Evolutionary conservation across 2,113 vertebrate genomes (phyloP).

Genomic region (Ptychochromis oligacanthus): DNA sequence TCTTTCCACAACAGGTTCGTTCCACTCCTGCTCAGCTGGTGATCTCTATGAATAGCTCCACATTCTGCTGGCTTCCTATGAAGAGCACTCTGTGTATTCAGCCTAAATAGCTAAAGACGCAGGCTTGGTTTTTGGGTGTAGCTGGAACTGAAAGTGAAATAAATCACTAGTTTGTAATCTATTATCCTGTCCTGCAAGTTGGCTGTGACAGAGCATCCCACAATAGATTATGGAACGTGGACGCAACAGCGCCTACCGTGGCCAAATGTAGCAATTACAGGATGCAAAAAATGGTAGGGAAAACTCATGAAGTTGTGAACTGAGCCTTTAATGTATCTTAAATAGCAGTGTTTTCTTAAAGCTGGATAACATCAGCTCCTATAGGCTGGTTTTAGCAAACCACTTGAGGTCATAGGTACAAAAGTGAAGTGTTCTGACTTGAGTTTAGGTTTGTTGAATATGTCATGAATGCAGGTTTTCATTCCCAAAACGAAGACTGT

Average conservation of each 20-base stretch:
- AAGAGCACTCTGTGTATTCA: not conserved
- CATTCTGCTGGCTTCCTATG: constrained; percentile 1
- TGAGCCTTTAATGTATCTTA: not conserved
- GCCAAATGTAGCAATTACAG: not conserved
- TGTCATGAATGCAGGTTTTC: not conserved
- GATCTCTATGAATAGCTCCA: constrained; percentile 43
- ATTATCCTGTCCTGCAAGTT: not conserved
- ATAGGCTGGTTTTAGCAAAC: not conserved
- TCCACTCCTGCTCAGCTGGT: constrained; percentile 34
- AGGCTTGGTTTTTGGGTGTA: not conserved
- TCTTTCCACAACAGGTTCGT: constrained; percentile 4
- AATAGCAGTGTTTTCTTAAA: accelerated
- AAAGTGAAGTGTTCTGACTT: not conserved
- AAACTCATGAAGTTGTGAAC: not conserved
- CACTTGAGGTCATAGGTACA: not conserved
- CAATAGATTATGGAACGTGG: not conserved
- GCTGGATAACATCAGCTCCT: not conserved
- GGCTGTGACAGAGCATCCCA: not conserved
- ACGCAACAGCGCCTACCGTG: not conserved
- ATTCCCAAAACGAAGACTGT: not conserved
- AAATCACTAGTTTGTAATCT: not conserved
- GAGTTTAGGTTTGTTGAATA: not conserved
- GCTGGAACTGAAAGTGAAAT: not conserved
- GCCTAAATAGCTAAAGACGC: not conserved
- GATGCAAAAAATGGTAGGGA: not conserved